These are phyloP conservation scores for Anas capensis DNA, from an alignment of 2,797 vertebrate species.

Conservation along the genomic window DNA sequence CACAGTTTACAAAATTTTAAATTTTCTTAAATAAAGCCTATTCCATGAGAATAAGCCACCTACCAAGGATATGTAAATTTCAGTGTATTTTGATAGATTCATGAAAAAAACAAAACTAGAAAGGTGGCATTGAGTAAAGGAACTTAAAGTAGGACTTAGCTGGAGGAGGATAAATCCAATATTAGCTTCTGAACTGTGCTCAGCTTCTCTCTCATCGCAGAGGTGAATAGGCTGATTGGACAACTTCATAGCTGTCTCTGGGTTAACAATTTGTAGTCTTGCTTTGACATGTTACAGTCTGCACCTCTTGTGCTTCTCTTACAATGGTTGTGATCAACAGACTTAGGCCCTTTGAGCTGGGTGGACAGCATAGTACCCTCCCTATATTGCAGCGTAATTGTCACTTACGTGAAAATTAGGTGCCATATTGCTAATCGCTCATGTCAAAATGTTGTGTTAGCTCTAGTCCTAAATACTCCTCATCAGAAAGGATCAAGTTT, in stretches of 20 bases:
- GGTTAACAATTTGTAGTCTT: not conserved
- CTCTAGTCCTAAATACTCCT: not conserved
- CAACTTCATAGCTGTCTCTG: not conserved
- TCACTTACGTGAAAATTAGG: not conserved
- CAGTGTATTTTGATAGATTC: not conserved
- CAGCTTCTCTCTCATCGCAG: not conserved
- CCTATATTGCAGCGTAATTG: rapidly evolving
- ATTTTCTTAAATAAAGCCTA: not conserved
- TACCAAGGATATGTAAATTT: not conserved
- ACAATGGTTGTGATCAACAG: not conserved
- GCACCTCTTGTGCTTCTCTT: not conserved
- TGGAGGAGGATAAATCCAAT: not conserved
- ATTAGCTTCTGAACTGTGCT: not conserved
- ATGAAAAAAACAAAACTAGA: not conserved
- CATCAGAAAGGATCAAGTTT: not conserved
- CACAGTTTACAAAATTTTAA: not conserved
- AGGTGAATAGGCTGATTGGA: not conserved
- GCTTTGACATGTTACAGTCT: not conserved
- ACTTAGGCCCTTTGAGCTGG: not conserved
- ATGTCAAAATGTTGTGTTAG: not conserved
- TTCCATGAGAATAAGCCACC: not conserved
- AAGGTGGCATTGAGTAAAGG: not conserved
- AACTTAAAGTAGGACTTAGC: not conserved
- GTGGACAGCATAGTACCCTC: not conserved
- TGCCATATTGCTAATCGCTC: not conserved